Percentiles rank a stretch among this genome's conserved stretches.
Conservation (phyloP, 2,888 invertebrate genomes). For the Pemphredon lugubris region DNA sequence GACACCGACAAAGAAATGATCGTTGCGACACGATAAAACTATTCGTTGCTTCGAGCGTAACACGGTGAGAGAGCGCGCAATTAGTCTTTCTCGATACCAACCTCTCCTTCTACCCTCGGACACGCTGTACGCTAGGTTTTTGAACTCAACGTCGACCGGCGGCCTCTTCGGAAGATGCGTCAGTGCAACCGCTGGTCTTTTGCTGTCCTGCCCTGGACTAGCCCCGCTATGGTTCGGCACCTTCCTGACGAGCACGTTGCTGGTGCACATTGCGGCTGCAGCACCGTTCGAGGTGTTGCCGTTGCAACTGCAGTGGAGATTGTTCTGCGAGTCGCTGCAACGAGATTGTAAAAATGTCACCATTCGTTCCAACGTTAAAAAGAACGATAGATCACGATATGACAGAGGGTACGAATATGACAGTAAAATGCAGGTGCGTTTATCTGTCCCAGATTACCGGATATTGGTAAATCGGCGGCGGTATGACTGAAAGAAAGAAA, state of each 20-base stretch:
- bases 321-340: constrained; percentile 88
- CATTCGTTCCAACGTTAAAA: too few relatives aligned
- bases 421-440: too few relatives aligned
- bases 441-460: too few relatives aligned
- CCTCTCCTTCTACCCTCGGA: constrained; percentile 90
- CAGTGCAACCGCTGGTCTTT: constrained; percentile 88
- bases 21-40: too few relatives aligned
- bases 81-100: too few relatives aligned
- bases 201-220: constrained; percentile 83
- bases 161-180: constrained; percentile 93
- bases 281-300: constrained; percentile 72
- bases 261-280: constrained; percentile 74
- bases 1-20: not conserved
- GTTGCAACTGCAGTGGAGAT: constrained; percentile 85
- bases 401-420: too few relatives aligned
- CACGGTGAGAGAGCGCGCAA: too few relatives aligned
- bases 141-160: constrained; percentile 95
- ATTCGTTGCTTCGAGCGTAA: not conserved
- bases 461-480: too few relatives aligned
- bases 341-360: too few relatives aligned
- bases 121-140: constrained; percentile 93
- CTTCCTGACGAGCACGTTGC: constrained; percentile 85
- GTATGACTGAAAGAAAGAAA: too few relatives aligned
- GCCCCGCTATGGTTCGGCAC: constrained; percentile 87
- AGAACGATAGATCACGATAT: too few relatives aligned